phyloP scores from a whole-genome alignment of 2,888 invertebrate species.

The Lathronympha strigana region DNA sequence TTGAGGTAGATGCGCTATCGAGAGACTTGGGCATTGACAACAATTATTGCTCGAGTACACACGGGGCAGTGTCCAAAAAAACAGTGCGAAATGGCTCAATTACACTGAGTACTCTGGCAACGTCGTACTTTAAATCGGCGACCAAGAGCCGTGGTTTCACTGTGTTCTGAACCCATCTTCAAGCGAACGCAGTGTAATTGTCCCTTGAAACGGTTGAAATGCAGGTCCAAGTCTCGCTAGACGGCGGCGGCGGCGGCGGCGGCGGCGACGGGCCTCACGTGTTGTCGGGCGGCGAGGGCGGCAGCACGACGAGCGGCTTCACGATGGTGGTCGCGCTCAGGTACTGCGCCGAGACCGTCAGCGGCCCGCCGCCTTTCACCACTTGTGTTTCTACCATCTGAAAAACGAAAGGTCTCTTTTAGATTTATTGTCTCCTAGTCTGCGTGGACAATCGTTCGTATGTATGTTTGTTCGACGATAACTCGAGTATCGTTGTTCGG shows the following conservation, averaged over 20 bases:
- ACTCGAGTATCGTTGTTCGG: too few relatives aligned
- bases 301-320: slow-evolving; percentile 88
- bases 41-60: slow-evolving; percentile 53
- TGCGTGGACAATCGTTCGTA: too few relatives aligned
- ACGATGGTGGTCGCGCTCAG: slow-evolving; percentile 85
- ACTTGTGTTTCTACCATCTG: slow-evolving; percentile 82
- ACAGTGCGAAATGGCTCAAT: slow-evolving; percentile 2
- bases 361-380: slow-evolving; percentile 84
- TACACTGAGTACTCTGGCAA: too few relatives aligned
- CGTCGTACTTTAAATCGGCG: too few relatives aligned
- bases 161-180: too few relatives aligned
- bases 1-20: slow-evolving; percentile 29
- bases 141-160: too few relatives aligned
- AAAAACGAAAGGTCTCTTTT: too few relatives aligned
- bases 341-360: slow-evolving; percentile 88
- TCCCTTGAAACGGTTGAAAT: slow-evolving; percentile 16
- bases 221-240: slow-evolving; percentile 42
- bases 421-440: too few relatives aligned
- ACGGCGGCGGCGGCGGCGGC: slow-evolving; percentile 50
- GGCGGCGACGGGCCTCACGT: slow-evolving; percentile 37
- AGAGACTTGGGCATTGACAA: slow-evolving; percentile 37
- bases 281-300: slow-evolving; percentile 43
- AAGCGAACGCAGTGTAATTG: too few relatives aligned
- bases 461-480: too few relatives aligned
- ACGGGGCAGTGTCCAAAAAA: slow-evolving; percentile 41